phyloP scores from a whole-genome alignment of 1,140 invertebrate species.

The Cotesia chilonis region DNA sequence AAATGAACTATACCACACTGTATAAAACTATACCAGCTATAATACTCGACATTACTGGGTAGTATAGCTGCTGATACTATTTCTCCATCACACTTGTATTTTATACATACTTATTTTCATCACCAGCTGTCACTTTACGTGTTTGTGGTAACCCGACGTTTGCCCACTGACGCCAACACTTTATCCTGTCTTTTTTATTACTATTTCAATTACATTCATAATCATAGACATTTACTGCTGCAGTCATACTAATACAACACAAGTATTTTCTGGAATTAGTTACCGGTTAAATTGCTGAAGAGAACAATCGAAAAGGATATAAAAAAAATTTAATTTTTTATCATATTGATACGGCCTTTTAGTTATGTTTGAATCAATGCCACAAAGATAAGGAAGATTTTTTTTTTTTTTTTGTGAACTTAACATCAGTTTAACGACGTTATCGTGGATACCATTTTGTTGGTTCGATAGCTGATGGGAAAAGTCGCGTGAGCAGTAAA shows the following conservation, averaged over 20 bases:
- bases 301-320: no score
- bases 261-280: no score
- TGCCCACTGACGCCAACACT: not conserved
- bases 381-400: no score
- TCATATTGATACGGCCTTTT: no score
- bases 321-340: no score
- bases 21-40: no score
- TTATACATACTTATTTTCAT: not conserved
- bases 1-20: not conserved
- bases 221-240: no score
- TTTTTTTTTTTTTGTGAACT: no score
- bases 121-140: slow-evolving; percentile 5
- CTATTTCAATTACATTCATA: not conserved
- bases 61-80: slow-evolving; percentile 13
- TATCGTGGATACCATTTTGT: slow-evolving; percentile 18
- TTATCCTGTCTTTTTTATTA: not conserved
- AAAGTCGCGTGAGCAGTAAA: not conserved
- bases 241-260: no score
- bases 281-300: no score
- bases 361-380: no score
- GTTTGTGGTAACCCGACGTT: not conserved
- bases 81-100: no score
- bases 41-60: not conserved
- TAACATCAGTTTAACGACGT: not conserved
- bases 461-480: slow-evolving; percentile 2